Percentiles rank a stretch among this genome's conserved stretches.
Evolutionary conservation across 2,113 vertebrate species (phyloP).

Genomic region (Serilophus lunatus): DNA sequence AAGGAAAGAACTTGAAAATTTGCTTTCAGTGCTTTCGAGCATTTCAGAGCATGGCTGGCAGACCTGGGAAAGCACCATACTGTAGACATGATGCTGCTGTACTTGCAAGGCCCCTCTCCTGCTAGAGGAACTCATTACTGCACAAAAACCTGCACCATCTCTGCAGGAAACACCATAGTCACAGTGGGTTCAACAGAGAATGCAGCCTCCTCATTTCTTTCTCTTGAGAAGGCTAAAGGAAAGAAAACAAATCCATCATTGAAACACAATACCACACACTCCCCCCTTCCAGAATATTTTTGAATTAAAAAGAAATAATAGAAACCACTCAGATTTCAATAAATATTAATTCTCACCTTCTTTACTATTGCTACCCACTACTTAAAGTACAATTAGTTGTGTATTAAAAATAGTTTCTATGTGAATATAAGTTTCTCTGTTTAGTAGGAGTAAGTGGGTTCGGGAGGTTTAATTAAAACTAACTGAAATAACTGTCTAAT

Average conservation of each 20-base stretch:
- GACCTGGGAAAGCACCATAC: background rate
- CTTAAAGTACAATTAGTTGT: background rate
- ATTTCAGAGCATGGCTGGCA: background rate
- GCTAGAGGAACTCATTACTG: background rate
- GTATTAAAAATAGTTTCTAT: background rate
- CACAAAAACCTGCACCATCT: background rate
- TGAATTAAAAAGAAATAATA: background rate
- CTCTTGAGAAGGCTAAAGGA: background rate
- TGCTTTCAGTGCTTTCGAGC: background rate
- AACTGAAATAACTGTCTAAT: background rate
- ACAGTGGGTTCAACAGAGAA: background rate
- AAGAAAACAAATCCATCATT: background rate
- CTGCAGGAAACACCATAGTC: background rate
- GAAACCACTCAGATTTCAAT: background rate
- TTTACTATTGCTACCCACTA: background rate
- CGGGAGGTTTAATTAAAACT: background rate
- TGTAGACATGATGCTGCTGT: background rate
- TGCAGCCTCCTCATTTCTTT: background rate
- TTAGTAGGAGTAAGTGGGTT: background rate
- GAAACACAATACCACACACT: background rate
- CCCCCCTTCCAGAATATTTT: background rate
- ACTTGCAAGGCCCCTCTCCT: background rate
- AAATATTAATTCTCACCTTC: background rate
- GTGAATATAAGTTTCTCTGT: background rate
- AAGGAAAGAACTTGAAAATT: background rate